These are phyloP conservation scores for Oscheius myriophilus DNA, from an alignment of 2,888 invertebrate genomes.

Conservation along the genomic window DNA sequence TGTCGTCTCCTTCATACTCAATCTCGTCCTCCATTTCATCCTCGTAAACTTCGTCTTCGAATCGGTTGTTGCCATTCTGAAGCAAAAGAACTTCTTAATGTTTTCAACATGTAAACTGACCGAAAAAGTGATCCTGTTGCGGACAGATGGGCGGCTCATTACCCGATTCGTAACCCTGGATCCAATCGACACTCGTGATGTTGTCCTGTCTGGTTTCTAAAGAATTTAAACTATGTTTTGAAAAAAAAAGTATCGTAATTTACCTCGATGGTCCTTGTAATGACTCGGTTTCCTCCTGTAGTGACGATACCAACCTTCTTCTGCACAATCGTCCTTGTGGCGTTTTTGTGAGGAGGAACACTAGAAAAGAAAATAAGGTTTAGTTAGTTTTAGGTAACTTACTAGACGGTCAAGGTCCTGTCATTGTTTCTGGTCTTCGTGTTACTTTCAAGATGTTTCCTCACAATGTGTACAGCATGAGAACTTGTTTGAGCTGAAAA, in stretches of 20 bases:
- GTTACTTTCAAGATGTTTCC: too few species aligned
- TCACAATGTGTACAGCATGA: too few species aligned
- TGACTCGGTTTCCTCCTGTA: too few species aligned
- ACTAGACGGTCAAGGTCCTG: too few species aligned
- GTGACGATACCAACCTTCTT: not conserved
- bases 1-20: constrained; percentile 9
- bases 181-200: not conserved
- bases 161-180: constrained; percentile 18
- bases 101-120: not conserved
- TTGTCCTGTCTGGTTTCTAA: constrained; percentile 14
- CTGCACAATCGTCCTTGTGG: not conserved
- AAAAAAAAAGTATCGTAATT: constrained; percentile 1
- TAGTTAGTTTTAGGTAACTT: too few species aligned
- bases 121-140: constrained; percentile 2
- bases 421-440: too few species aligned
- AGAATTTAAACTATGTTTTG: not conserved
- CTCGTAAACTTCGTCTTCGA: constrained; percentile 2
- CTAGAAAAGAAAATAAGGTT: not conserved
- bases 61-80: constrained; percentile 5
- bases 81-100: not conserved
- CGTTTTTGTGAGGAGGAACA: constrained; percentile 4
- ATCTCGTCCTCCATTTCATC: constrained; percentile 3
- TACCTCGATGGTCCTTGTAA: not conserved
- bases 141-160: not conserved
- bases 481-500: too few species aligned